phyloP scores from a whole-genome alignment of 2,113 vertebrate species.

The Anhinga anhinga region DNA sequence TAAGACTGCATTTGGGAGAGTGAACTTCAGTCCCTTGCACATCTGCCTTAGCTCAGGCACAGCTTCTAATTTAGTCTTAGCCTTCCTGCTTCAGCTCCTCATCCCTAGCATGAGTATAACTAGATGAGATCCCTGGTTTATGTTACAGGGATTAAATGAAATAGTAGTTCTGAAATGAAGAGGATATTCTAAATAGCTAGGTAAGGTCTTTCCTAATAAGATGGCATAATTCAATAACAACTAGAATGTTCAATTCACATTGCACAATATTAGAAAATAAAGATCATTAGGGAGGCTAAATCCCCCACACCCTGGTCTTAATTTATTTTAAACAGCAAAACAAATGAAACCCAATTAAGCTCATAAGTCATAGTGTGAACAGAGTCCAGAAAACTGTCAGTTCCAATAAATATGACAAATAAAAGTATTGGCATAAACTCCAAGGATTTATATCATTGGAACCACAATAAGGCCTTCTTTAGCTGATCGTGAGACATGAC shows the following conservation, averaged over 20 bases:
- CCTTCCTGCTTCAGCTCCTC: not conserved
- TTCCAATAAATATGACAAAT: slow-evolving; percentile 29
- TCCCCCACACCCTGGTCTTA: not conserved
- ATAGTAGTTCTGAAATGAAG: not conserved
- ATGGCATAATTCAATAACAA: not conserved
- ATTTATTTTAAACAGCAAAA: slow-evolving; percentile 55
- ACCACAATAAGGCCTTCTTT: slow-evolving; percentile 1
- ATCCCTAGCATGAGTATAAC: not conserved
- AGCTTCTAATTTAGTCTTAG: not conserved
- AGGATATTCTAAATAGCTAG: not conserved
- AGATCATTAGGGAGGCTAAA: not conserved
- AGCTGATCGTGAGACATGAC: slow-evolving; percentile 40
- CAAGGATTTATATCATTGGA: not conserved
- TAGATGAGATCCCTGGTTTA: not conserved
- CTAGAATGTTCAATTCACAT: not conserved
- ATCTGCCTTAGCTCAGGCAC: not conserved
- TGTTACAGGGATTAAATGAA: not conserved
- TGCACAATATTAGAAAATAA: not conserved
- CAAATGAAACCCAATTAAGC: slow-evolving; percentile 43
- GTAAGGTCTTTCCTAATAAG: not conserved
- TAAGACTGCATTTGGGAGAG: not conserved
- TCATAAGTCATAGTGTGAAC: not conserved
- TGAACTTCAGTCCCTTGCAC: not conserved
- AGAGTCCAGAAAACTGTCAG: slow-evolving; percentile 31
- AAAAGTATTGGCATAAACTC: slow-evolving; percentile 12